A percentile compares a stretch with the other conserved stretches of the same genome.
phyloP scores from a whole-genome alignment of 2,113 vertebrate species.

The Carassius gibelio region DNA sequence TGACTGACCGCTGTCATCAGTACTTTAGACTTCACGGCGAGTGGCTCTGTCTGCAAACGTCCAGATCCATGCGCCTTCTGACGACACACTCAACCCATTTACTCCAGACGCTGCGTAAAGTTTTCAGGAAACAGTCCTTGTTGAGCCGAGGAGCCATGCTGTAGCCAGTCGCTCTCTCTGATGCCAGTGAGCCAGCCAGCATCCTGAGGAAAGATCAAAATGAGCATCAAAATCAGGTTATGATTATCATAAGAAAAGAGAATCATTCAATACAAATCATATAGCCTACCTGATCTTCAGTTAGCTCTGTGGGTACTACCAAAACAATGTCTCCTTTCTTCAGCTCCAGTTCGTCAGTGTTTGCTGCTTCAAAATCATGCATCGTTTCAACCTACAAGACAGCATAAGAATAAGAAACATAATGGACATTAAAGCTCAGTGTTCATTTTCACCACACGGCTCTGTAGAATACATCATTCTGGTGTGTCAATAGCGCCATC shows the following conservation, averaged over 20 bases:
- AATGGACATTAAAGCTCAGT: not conserved
- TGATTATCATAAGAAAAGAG: not conserved
- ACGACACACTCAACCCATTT: constrained; percentile 51
- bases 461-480: not conserved
- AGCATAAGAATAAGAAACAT: not conserved
- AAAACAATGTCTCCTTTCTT: constrained; percentile 88
- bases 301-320: constrained; percentile 84
- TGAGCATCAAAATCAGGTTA: not conserved
- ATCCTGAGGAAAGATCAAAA: constrained; percentile 75
- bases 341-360: constrained; percentile 89
- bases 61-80: constrained; percentile 59
- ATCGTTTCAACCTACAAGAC: constrained; percentile 85
- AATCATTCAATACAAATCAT: constrained; percentile 43
- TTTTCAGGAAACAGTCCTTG: constrained; percentile 97
- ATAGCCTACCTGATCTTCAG: constrained; percentile 87
- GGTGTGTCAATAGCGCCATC: not conserved
- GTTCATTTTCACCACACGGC: not conserved
- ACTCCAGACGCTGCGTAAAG: constrained; percentile 85
- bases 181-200: constrained; percentile 95
- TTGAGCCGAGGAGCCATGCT: constrained; percentile 75
- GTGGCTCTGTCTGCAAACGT: constrained; percentile 69
- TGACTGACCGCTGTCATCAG: constrained; percentile 45
- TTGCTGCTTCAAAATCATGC: constrained; percentile 95
- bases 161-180: constrained; percentile 88
- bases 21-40: constrained; percentile 64